Evolutionary conservation across 64 coral and sea anemone species (phyloP).

Genomic region (Hydrozoanthus tunicans): DNA sequence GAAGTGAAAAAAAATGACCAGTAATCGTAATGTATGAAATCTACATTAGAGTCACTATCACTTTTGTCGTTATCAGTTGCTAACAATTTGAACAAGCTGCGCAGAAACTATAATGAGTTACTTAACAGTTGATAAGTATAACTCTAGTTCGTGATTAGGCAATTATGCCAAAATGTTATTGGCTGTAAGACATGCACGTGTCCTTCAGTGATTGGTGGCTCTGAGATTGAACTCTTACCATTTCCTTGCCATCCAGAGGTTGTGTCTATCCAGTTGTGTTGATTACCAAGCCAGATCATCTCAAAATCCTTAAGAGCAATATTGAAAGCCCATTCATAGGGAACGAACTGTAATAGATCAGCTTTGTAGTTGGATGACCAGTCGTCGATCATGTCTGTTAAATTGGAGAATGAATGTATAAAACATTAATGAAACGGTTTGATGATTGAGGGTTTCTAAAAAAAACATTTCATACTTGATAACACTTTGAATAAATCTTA

Average conservation of each 20-base stretch:
- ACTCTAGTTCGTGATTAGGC: neutral
- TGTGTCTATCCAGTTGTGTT: conserved; percentile 95
- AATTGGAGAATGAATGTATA: neutral
- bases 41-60: too few species aligned
- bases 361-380: conserved; percentile 87
- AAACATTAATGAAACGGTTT: neutral
- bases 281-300: conserved; percentile 98
- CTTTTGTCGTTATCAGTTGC: too few species aligned
- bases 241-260: conserved; percentile 83
- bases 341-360: conserved; percentile 91
- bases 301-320: conserved; percentile 93
- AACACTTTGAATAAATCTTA: neutral
- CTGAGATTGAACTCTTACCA: conserved; percentile 19
- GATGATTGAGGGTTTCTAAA: neutral
- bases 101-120: too few species aligned
- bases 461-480: too few species aligned
- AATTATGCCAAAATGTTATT: neutral
- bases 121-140: too few species aligned
- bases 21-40: too few species aligned
- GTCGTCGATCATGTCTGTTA: conserved; percentile 84
- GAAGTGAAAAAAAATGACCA: too few species aligned
- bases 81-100: too few species aligned
- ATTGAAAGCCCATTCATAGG: conserved; percentile 98
- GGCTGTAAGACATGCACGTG: too few species aligned
- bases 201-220: too few species aligned